phyloP scores from a whole-genome alignment of 2,797 vertebrate genomes.

The Danionella dracula region DNA sequence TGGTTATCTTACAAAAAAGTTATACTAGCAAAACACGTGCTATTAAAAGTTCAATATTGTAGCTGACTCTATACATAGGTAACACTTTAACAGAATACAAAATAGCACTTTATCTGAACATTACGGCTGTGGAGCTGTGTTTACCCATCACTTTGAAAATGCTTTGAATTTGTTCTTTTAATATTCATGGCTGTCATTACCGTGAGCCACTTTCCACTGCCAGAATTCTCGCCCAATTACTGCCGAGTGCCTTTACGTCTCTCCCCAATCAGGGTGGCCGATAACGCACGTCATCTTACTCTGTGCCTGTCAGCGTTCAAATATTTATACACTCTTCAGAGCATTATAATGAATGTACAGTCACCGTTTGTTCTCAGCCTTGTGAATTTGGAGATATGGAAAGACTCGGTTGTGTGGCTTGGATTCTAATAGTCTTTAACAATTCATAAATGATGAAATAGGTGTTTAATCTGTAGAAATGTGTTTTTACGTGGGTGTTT shows the following conservation, averaged over 20 bases:
- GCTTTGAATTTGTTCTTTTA: slow-evolving; percentile 25
- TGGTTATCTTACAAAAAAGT: too few relatives aligned
- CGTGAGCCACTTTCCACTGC: slow-evolving; percentile 11
- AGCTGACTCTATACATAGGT: too few relatives aligned
- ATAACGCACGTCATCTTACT: slow-evolving; percentile 29
- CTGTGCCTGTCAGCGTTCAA: background rate
- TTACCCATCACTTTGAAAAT: slow-evolving; percentile 4
- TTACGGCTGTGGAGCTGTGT: background rate
- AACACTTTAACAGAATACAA: too few relatives aligned
- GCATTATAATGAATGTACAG: slow-evolving; percentile 1
- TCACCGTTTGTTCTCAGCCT: slow-evolving; percentile 5
- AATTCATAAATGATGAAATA: slow-evolving; percentile 16
- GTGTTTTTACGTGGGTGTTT: slow-evolving; percentile 22
- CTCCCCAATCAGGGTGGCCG: slow-evolving; percentile 18
- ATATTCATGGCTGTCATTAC: slow-evolving; percentile 26
- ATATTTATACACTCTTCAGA: slow-evolving; percentile 14
- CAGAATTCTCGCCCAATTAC: slow-evolving; percentile 41
- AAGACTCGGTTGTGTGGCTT: slow-evolving; percentile 25
- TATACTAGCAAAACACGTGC: too few relatives aligned
- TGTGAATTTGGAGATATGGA: background rate
- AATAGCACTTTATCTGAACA: background rate
- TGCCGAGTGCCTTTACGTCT: slow-evolving; percentile 20
- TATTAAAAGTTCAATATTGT: too few relatives aligned
- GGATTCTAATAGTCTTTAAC: slow-evolving; percentile 48
- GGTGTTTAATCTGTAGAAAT: slow-evolving; percentile 2